These are phyloP conservation scores for Oryzias celebensis DNA, from an alignment of 2,113 vertebrate species.

Conservation along the genomic window DNA sequence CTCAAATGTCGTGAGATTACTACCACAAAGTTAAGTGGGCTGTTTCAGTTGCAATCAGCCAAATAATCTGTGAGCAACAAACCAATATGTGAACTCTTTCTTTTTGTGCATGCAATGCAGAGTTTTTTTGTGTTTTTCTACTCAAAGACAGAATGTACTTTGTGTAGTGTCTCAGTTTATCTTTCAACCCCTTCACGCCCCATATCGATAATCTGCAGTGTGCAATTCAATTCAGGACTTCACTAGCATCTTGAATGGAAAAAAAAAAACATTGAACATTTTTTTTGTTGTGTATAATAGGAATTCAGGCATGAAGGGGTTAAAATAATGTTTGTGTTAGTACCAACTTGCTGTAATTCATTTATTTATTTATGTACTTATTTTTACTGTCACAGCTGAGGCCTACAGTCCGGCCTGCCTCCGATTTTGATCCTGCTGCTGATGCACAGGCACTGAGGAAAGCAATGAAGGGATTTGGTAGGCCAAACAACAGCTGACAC, in stretches of 20 bases:
- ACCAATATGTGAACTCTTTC: not conserved
- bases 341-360: not conserved
- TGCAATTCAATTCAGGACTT: too few species aligned
- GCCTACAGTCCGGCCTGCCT: constrained; percentile 78
- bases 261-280: too few species aligned
- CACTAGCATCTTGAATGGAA: too few species aligned
- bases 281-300: too few species aligned
- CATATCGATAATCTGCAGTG: too few species aligned
- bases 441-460: constrained; percentile 92
- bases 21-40: constrained; percentile 13
- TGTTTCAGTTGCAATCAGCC: constrained; percentile 3
- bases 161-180: not conserved
- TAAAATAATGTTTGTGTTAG: not conserved
- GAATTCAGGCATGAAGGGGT: not conserved
- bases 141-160: not conserved
- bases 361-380: constrained; percentile 9
- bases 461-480: constrained; percentile 97
- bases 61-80: constrained; percentile 10
- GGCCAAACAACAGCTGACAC: constrained; percentile 10
- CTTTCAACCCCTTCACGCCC: too few species aligned
- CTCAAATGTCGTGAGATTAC: constrained; percentile 33
- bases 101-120: constrained; percentile 20
- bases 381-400: constrained; percentile 73
- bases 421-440: constrained; percentile 80
- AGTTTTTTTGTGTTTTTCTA: constrained; percentile 24